phyloP scores from a whole-genome alignment of 1,140 invertebrate genomes.

The Vanessa atalanta region DNA sequence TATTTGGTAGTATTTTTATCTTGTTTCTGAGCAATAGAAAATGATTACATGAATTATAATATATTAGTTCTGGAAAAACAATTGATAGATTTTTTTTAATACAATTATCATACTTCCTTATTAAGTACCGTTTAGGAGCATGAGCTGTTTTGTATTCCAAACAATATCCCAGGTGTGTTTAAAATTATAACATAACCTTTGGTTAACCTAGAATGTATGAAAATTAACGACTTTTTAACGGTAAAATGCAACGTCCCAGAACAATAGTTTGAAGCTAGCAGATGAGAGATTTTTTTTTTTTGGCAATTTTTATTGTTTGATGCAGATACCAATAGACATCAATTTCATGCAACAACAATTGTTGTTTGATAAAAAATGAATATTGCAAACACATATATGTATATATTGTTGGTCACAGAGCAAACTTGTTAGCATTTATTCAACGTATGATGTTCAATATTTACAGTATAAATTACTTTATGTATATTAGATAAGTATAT shows the following conservation, averaged over 20 bases:
- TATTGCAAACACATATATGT: not conserved
- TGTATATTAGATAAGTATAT: not conserved
- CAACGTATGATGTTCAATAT: not conserved
- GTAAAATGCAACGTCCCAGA: constrained; percentile 2
- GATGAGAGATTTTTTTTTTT: not conserved
- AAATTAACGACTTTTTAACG: constrained; percentile 6
- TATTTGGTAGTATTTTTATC: too few species aligned
- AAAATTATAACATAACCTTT: constrained; percentile 19
- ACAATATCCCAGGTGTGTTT: constrained; percentile 4
- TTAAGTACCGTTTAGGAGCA: too few species aligned
- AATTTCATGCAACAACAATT: not conserved
- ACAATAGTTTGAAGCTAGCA: constrained; percentile 2
- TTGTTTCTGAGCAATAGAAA: too few species aligned
- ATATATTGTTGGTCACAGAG: not conserved
- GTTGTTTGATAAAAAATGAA: not conserved
- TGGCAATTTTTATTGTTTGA: not conserved
- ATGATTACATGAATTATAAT: too few species aligned
- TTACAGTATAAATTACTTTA: constrained; percentile 5
- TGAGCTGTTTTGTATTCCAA: not conserved
- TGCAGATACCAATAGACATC: too few species aligned
- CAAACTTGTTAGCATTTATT: not conserved
- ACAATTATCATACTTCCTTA: not conserved
- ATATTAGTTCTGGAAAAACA: too few species aligned
- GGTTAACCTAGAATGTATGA: not conserved
- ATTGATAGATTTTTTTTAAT: too few species aligned